Percentiles rank a stretch among this genome's conserved stretches.
Conservation (phyloP, 2,113 vertebrate genomes). For the Leucoraja erinaceus region DNA sequence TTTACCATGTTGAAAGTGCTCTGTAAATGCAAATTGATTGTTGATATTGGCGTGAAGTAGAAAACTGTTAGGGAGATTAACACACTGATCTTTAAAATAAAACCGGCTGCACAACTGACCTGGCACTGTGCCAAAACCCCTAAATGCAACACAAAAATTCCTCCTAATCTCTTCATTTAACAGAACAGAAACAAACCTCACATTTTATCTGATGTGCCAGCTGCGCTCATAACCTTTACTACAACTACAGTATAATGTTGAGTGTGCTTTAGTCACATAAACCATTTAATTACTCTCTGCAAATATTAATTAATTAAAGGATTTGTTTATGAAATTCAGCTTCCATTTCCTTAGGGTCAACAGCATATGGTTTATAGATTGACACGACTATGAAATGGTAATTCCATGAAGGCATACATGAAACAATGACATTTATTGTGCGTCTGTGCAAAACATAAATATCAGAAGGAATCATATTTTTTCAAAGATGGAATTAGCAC, state of each 20-base stretch:
- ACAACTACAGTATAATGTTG: not conserved
- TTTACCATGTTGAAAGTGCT: not conserved
- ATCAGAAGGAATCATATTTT: not conserved
- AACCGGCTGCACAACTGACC: not conserved
- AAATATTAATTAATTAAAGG: not conserved
- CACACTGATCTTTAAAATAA: not conserved
- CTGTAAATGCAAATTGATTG: not conserved
- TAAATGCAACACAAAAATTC: not conserved
- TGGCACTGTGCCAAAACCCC: not conserved
- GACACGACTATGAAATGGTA: not conserved
- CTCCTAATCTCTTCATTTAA: not conserved
- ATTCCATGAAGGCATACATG: not conserved
- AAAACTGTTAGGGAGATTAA: not conserved
- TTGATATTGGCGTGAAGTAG: not conserved
- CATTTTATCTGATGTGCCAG: slow-evolving; percentile 21
- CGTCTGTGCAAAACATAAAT: not conserved
- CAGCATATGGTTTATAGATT: not conserved
- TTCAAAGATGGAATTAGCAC: not conserved
- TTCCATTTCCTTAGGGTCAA: not conserved
- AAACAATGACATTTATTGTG: not conserved
- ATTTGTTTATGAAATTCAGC: not conserved
- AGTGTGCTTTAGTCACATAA: not conserved
- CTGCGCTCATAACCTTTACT: not conserved
- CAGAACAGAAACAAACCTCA: not conserved
- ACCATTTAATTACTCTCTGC: not conserved